These are phyloP conservation scores for Eutrigla gurnardus DNA, from an alignment of 2,797 vertebrate species.

Conservation along the genomic window DNA sequence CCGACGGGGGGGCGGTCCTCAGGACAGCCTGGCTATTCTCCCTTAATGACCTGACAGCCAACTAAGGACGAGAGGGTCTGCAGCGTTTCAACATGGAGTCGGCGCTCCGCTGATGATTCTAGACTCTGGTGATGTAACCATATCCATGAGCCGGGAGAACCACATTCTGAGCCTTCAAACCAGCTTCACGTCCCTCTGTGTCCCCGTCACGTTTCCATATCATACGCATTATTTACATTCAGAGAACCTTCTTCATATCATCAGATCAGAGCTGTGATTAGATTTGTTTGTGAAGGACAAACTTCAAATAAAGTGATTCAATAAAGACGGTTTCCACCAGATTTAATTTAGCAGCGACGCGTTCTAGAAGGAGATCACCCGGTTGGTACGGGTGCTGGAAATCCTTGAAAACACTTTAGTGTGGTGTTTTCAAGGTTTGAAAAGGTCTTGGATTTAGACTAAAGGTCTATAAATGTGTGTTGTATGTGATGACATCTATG, in stretches of 20 bases:
- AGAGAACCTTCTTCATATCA: constrained; percentile 14
- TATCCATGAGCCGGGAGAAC: constrained; percentile 9
- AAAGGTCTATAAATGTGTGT: too few relatives aligned
- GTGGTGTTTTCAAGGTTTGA: too few relatives aligned
- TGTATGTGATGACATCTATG: too few relatives aligned
- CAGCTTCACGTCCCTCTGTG: constrained; percentile 1
- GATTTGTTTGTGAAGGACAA: constrained; percentile 59
- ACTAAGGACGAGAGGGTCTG: constrained; percentile 55
- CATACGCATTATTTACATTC: neutral
- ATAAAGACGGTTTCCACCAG: constrained; percentile 52
- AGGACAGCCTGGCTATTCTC: constrained; percentile 62
- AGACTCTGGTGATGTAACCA: neutral
- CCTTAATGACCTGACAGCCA: constrained; percentile 71
- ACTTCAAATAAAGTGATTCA: constrained; percentile 37
- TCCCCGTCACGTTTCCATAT: constrained; percentile 5
- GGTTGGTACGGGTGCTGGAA: neutral
- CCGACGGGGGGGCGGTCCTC: constrained; percentile 53
- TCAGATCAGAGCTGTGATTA: constrained; percentile 45
- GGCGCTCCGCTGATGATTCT: constrained; percentile 27
- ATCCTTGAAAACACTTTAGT: too few relatives aligned
- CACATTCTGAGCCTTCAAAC: constrained; percentile 2
- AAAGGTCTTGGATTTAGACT: too few relatives aligned
- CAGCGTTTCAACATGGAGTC: constrained; percentile 50
- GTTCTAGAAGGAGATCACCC: constrained; percentile 39
- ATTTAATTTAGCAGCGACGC: constrained; percentile 42